Percentiles rank a stretch among this genome's conserved stretches.
Conservation (phyloP, 2,113 vertebrate species). For the Python bivittatus region DNA sequence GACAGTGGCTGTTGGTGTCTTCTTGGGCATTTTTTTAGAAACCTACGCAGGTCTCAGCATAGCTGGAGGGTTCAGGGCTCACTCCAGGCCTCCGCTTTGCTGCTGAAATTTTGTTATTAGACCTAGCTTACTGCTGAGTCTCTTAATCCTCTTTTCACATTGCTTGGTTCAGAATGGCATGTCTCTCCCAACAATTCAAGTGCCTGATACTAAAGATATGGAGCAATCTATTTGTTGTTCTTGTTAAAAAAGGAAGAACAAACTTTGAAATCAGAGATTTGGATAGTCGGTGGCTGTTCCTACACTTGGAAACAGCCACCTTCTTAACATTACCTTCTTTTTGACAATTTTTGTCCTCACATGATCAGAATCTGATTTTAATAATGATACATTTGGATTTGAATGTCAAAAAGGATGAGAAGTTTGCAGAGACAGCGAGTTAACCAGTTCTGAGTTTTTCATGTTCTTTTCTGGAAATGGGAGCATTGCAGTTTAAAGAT, state of each 20-base stretch:
- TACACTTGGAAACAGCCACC: slow-evolving; percentile 37
- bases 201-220: slow-evolving; percentile 74
- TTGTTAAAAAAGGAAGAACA: background rate
- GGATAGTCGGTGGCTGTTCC: slow-evolving; percentile 45
- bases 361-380: slow-evolving; percentile 57
- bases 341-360: slow-evolving; percentile 48
- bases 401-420: slow-evolving; percentile 26
- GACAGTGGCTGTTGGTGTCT: slow-evolving; percentile 73
- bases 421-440: slow-evolving; percentile 11
- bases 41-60: slow-evolving; percentile 74
- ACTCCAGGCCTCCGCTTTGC: slow-evolving; percentile 74
- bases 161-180: slow-evolving; percentile 78
- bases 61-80: slow-evolving; percentile 70
- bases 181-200: slow-evolving; percentile 78
- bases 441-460: slow-evolving; percentile 54
- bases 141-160: slow-evolving; percentile 70
- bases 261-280: slow-evolving; percentile 46
- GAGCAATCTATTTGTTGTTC: slow-evolving; percentile 56
- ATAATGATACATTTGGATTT: slow-evolving; percentile 58
- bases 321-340: slow-evolving; percentile 38
- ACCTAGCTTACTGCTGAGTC: slow-evolving; percentile 70
- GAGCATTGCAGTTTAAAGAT: slow-evolving; percentile 39
- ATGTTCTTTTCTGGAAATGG: slow-evolving; percentile 36
- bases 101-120: slow-evolving; percentile 79
- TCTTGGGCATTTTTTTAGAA: slow-evolving; percentile 79